Conservation (phyloP, 2,113 vertebrate genomes). For the Rattus norvegicus region DNA sequence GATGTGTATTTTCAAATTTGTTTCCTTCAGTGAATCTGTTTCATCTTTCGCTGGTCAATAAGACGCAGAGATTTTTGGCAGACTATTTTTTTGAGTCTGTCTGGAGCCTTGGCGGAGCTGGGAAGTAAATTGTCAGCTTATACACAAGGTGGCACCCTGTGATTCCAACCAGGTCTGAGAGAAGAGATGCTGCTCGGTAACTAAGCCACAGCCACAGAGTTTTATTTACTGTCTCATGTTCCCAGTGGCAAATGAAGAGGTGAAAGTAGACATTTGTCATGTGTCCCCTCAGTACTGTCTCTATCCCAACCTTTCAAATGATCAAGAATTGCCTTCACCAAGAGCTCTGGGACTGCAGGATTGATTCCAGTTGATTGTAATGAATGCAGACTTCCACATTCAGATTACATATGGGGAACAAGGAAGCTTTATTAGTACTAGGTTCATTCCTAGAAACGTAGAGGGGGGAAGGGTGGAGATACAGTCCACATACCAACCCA, state of each 20-base stretch:
- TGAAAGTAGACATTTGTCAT: slow-evolving; percentile 20
- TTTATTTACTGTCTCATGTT: slow-evolving; percentile 63
- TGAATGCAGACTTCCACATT: slow-evolving; percentile 64
- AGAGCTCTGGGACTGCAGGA: neutral
- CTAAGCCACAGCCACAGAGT: slow-evolving; percentile 28
- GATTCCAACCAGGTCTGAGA: slow-evolving; percentile 78
- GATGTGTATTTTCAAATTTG: slow-evolving; percentile 48
- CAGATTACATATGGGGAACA: slow-evolving; percentile 71
- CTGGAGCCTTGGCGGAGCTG: slow-evolving; percentile 63
- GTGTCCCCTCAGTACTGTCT: neutral
- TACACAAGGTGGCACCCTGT: slow-evolving; percentile 85
- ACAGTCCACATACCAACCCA: slow-evolving; percentile 74
- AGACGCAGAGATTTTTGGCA: slow-evolving; percentile 54
- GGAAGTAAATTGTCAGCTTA: slow-evolving; percentile 78
- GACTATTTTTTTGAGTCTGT: slow-evolving; percentile 52
- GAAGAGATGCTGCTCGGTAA: slow-evolving; percentile 36
- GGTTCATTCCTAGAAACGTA: slow-evolving; percentile 59
- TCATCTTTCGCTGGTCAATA: slow-evolving; percentile 58
- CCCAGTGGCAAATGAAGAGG: slow-evolving; percentile 35
- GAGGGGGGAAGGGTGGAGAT: slow-evolving; percentile 15
- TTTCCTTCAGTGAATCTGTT: slow-evolving; percentile 62
- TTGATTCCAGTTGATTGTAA: slow-evolving; percentile 32
- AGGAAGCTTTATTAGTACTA: slow-evolving; percentile 53
- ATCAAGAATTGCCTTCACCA: neutral
- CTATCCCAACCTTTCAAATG: neutral